Base-by-base conservation (phyloP, 2,888 invertebrate species). In the Nebria salina region DNA sequence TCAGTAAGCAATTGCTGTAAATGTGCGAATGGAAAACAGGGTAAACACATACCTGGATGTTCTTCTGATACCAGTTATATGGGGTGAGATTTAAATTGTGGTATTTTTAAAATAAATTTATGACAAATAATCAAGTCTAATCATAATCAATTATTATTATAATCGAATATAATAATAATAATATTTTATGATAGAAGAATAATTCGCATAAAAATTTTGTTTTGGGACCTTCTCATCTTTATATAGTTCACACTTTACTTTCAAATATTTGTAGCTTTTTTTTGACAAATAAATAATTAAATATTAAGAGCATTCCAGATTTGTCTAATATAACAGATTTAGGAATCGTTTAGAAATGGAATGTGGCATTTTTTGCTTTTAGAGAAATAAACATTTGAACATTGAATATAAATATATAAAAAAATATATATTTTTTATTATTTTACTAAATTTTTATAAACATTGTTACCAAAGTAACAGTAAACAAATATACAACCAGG, bases 1-100 rank as follows among this genome's bases (percentile, higher is more conserved):
- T 89, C 89, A 86, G 89, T 89, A 54, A 88, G 88, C 80, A 89
- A 88, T 84, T 89, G 89, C 84, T 89, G 89, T 84, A 88, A 87
- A 84, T 89, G 89, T 85, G 83, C 82, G n/a, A 86, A 86, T 83
- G 85, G 85, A 20, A 86, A 86, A 78, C 86, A 86, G 82, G 85
- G 85, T 25, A 86, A 86, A 81, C 86, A 87, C 72, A 83, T 80
- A 2, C 76, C 81, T 77, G 86, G 86, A 75, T 84, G 84, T 70
- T 77, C 80, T 20, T 70, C 79, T 54, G 86, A 86, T 82, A 85
- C 85, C 25, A 85, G 86, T 83, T 85, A 85, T 68, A 84, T 85
- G 81, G 86, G 86, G 88, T 87, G 85, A 86, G 83, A 34, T n/a
- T n/a, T n/a, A n/a, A n/a, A n/a, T n/a, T n/a, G n/a, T n/a, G n/a